Conservation (phyloP, 2,797 vertebrate species). For the Peromyscus aztecus region DNA sequence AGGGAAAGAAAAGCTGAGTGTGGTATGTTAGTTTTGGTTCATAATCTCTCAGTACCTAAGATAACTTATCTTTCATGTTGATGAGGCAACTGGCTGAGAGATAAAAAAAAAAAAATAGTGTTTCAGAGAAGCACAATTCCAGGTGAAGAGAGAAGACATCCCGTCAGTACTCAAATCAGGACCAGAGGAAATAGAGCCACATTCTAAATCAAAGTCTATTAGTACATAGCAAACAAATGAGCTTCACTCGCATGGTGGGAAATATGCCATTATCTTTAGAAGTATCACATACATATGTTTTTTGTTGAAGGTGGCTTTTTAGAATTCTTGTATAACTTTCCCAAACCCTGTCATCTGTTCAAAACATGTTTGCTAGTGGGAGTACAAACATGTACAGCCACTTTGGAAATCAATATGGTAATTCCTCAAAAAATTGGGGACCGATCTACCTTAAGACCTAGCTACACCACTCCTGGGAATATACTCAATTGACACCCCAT, state of each 20-base stretch:
- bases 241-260: neutral
- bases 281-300: neutral
- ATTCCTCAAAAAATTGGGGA: neutral
- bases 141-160: neutral
- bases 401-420: neutral
- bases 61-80: neutral
- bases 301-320: neutral
- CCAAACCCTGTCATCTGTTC: neutral
- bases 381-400: neutral
- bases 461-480: neutral
- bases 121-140: neutral
- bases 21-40: neutral
- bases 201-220: accelerated
- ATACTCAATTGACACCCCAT: neutral
- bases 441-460: neutral
- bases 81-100: neutral
- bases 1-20: accelerated
- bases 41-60: neutral
- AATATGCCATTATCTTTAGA: neutral
- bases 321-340: neutral
- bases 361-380: neutral
- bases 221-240: neutral
- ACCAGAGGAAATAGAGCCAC: too few species aligned
- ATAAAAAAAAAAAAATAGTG: neutral
- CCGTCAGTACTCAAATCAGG: too few species aligned